These are phyloP conservation scores for Terebella lapidaria DNA, from an alignment of 2,888 invertebrate species.

Conservation along the genomic window DNA sequence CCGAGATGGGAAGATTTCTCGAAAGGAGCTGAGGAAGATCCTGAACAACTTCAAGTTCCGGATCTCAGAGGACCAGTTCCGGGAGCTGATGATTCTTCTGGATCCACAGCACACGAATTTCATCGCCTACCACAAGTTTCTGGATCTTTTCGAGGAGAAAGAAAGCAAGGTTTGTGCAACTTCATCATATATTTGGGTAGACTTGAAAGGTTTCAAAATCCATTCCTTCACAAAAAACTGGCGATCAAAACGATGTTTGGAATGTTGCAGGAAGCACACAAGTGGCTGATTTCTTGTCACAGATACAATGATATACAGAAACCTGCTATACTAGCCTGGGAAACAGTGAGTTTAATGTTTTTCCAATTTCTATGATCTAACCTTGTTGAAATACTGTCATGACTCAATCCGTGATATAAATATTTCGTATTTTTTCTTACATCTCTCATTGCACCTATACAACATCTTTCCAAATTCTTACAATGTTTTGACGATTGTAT, in stretches of 20 bases:
- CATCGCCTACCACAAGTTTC: slow-evolving; percentile 46
- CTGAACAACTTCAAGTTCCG: slow-evolving; percentile 43
- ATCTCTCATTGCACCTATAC: no score
- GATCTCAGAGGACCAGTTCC: slow-evolving; percentile 40
- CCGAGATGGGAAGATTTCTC: slow-evolving; percentile 40
- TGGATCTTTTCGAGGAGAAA: slow-evolving; percentile 46
- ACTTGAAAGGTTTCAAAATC: not conserved
- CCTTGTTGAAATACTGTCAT: no score
- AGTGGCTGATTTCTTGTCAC: slow-evolving; percentile 48
- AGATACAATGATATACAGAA: slow-evolving; percentile 40
- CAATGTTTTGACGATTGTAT: no score
- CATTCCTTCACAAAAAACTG: no score
- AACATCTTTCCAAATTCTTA: no score
- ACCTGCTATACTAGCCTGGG: slow-evolving; percentile 47
- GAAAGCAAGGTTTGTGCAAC: slow-evolving; percentile 34
- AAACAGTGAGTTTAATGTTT: slow-evolving; percentile 49
- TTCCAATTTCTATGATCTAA: no score
- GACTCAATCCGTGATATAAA: no score
- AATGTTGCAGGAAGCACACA: slow-evolving; percentile 46
- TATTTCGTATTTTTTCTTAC: no score
- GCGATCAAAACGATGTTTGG: no score
- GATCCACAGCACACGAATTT: slow-evolving; percentile 41
- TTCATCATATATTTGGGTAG: not conserved
- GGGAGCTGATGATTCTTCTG: slow-evolving; percentile 37
- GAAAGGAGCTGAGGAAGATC: slow-evolving; percentile 36